Evolutionary conservation across 2,888 invertebrate species (phyloP).

Genomic region (Vanessa cardui): DNA sequence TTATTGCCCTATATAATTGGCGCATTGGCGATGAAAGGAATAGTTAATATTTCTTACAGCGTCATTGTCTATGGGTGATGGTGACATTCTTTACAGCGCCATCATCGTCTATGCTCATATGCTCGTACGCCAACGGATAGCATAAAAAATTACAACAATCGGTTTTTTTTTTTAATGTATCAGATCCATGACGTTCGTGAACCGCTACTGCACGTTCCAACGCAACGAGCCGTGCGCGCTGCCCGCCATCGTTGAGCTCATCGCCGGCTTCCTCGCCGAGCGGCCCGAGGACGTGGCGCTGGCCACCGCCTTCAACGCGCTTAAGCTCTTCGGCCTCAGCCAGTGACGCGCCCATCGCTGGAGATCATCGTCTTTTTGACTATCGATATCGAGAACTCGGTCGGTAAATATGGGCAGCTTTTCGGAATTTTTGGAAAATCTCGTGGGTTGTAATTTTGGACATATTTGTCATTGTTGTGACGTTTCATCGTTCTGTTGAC

Average conservation of each 20-base stretch:
- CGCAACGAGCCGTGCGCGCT: conserved; percentile 97
- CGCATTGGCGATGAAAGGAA: too few species aligned
- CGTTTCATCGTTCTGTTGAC: not conserved
- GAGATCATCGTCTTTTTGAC: not conserved
- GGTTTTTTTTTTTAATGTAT: not conserved
- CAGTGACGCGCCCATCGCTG: conserved; percentile 74
- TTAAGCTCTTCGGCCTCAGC: conserved; percentile 93
- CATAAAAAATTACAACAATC: not conserved
- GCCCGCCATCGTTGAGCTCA: conserved; percentile 95
- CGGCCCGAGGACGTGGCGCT: conserved; percentile 95
- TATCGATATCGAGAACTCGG: too few species aligned
- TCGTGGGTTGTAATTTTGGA: not conserved
- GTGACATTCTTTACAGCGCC: too few species aligned
- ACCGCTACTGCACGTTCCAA: conserved; percentile 97
- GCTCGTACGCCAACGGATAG: too few species aligned
- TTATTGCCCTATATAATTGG: too few species aligned
- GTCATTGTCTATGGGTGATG: too few species aligned
- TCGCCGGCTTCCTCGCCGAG: conserved; percentile 94
- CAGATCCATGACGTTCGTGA: conserved; percentile 90
- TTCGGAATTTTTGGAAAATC: not conserved
- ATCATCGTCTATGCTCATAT: too few species aligned
- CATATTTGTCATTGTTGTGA: not conserved
- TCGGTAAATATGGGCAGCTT: not conserved
- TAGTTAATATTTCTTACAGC: too few species aligned
- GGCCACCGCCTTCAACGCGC: conserved; percentile 94